A percentile compares a stretch with the other conserved stretches of the same genome.
Evolutionary conservation across 2,797 vertebrate genomes (phyloP).

Genomic region (Sebastes nivosus): DNA sequence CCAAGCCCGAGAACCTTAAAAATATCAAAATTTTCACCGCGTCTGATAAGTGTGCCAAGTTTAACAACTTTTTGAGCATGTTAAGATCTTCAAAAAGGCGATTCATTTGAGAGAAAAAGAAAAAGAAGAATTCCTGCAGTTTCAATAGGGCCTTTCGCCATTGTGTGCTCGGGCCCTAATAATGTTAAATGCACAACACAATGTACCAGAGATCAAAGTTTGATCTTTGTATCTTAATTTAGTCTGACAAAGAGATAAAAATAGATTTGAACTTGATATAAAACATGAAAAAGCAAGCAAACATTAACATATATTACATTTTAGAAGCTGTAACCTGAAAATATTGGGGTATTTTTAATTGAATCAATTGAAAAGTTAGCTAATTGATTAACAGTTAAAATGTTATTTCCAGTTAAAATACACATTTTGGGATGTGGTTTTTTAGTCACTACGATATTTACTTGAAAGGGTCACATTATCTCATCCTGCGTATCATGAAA

Average conservation of each 20-base stretch:
- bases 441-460: neutral
- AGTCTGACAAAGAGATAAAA: neutral
- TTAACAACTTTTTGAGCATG: too few species aligned
- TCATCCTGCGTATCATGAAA: neutral
- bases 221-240: neutral
- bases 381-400: too few species aligned
- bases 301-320: neutral
- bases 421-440: neutral
- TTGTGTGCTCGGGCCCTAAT: too few species aligned
- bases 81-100: accelerated
- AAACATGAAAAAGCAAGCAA: neutral
- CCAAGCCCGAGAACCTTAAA: accelerated
- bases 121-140: too few species aligned
- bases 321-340: neutral
- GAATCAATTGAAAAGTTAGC: neutral
- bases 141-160: too few species aligned
- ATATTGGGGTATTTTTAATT: neutral
- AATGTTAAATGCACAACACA: too few species aligned
- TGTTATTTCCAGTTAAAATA: neutral
- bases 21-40: too few species aligned
- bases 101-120: too few species aligned
- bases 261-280: neutral
- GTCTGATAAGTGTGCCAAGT: too few species aligned
- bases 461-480: neutral
- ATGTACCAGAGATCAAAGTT: neutral